These are phyloP conservation scores for Acanthosepion pharaonis DNA, from an alignment of 2,888 invertebrate genomes.

Conservation along the genomic window DNA sequence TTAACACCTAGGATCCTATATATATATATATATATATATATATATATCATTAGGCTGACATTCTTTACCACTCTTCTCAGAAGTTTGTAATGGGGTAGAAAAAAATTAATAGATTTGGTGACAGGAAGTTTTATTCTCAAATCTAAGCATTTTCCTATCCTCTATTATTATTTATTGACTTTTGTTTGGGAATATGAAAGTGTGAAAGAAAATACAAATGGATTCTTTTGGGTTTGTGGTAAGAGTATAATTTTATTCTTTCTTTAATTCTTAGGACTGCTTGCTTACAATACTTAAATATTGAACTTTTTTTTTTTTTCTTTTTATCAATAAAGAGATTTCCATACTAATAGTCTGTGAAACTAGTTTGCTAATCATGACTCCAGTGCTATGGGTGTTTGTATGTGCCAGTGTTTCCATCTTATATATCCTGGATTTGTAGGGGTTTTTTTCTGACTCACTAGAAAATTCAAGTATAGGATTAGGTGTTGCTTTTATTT, in stretches of 20 bases:
- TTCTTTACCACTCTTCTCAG: too few species aligned
- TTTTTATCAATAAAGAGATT: too few species aligned
- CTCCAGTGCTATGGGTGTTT: too few species aligned
- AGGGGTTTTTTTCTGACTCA: too few species aligned
- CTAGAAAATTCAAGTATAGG: too few species aligned
- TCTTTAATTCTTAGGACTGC: neutral
- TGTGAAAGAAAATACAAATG: neutral
- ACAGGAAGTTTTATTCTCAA: neutral
- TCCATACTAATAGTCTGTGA: too few species aligned
- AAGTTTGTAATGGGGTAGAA: neutral
- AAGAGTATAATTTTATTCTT: neutral
- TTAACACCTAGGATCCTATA: neutral
- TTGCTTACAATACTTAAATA: neutral
- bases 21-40: neutral
- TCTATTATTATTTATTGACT: neutral
- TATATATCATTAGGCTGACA: neutral
- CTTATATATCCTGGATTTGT: too few species aligned
- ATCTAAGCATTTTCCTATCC: neutral
- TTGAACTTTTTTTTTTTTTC: too few species aligned
- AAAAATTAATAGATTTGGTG: neutral
- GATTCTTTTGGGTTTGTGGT: neutral
- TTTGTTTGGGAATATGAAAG: neutral
- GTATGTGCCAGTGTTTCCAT: too few species aligned
- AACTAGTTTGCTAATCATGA: too few species aligned
- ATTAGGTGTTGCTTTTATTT: too few species aligned